A percentile compares a stretch with the other conserved stretches of the same genome.
Evolutionary conservation across 2,888 invertebrate genomes (phyloP).

Genomic region (Luperina testacea): DNA sequence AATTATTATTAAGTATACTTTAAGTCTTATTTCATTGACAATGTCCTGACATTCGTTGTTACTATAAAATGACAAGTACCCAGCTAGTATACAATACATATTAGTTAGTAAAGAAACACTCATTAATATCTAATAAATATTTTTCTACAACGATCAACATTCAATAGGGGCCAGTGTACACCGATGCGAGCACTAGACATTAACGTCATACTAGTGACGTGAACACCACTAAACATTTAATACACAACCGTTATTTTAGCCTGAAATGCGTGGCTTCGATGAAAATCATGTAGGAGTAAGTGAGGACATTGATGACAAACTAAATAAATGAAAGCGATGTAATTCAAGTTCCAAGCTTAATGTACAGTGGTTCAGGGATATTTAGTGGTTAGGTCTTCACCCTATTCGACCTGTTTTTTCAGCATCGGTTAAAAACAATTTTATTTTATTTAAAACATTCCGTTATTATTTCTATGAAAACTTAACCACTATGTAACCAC

Average conservation of each 20-base stretch:
- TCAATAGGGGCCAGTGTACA: slow-evolving; percentile 70
- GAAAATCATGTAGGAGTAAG: slow-evolving; percentile 38
- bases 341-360: slow-evolving; percentile 67
- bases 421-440: slow-evolving; percentile 7
- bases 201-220: slow-evolving; percentile 60
- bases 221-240: slow-evolving; percentile 73
- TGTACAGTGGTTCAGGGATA: slow-evolving; percentile 43
- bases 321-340: slow-evolving; percentile 47
- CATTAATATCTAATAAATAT: slow-evolving; percentile 64
- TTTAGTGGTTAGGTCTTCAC: slow-evolving; percentile 58
- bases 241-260: slow-evolving; percentile 83
- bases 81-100: slow-evolving; percentile 40
- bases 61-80: slow-evolving; percentile 26
- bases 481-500: slow-evolving; percentile 64
- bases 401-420: not conserved
- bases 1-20: slow-evolving; percentile 7
- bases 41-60: slow-evolving; percentile 27
- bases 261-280: slow-evolving; percentile 64
- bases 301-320: slow-evolving; percentile 33
- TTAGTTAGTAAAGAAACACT: slow-evolving; percentile 58
- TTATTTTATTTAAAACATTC: slow-evolving; percentile 10
- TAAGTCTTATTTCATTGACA: slow-evolving; percentile 33
- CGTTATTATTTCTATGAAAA: slow-evolving; percentile 61
- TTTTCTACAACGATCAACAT: slow-evolving; percentile 77
- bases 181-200: slow-evolving; percentile 66